Percentiles rank a stretch among this genome's conserved stretches.
These are phyloP conservation scores for Cryptocephalus primarius DNA, from an alignment of 2,888 invertebrate species.

Conservation along the genomic window DNA sequence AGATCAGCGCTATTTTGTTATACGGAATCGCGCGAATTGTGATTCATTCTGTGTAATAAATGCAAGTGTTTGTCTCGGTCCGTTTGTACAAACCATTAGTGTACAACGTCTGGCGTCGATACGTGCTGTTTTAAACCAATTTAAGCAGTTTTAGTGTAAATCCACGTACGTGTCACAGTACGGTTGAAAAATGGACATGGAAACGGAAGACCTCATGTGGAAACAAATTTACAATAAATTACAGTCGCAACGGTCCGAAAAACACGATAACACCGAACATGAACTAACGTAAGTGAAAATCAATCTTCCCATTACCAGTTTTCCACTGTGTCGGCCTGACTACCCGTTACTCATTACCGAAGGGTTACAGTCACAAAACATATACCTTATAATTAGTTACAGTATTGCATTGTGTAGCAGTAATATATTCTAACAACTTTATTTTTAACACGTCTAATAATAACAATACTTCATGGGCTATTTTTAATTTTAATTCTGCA, in stretches of 20 bases:
- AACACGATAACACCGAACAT: constrained; percentile 50
- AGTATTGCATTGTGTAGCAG: too few species aligned
- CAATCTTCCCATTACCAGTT: too few species aligned
- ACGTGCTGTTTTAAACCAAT: background rate
- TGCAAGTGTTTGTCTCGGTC: background rate
- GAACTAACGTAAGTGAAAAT: constrained; percentile 48
- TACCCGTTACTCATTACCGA: too few species aligned
- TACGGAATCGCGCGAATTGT: constrained; percentile 2
- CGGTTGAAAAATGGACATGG: constrained; percentile 26
- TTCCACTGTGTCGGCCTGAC: too few species aligned
- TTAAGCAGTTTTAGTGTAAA: background rate
- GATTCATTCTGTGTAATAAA: constrained; percentile 5
- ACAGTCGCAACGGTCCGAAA: constrained; percentile 47
- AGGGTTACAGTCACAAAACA: too few species aligned
- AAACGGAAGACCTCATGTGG: constrained; percentile 71
- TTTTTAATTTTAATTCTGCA: too few species aligned
- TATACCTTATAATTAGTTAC: too few species aligned
- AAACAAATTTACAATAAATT: constrained; percentile 60
- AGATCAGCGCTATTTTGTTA: constrained; percentile 1
- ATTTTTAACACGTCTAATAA: background rate
- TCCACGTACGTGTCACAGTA: background rate
- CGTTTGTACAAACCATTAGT: constrained; percentile 1
- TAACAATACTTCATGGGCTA: too few species aligned
- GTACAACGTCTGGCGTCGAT: background rate
- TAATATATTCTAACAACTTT: background rate